phyloP scores from a whole-genome alignment of 2,113 vertebrate species.

The Myotis davidii region DNA sequence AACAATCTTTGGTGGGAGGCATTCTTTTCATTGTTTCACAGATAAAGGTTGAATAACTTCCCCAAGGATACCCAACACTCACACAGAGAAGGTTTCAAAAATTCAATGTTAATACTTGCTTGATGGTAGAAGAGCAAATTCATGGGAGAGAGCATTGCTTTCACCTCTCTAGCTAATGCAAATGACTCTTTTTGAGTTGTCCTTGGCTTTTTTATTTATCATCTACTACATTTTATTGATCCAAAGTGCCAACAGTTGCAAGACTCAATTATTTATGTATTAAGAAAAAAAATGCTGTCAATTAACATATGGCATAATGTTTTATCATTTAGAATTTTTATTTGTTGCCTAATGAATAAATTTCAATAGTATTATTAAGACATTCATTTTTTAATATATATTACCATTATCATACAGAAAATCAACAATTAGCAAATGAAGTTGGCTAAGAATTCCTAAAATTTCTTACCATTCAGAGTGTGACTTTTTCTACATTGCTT shows the following conservation, averaged over 20 bases:
- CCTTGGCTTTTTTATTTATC: background rate
- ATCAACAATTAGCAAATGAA: background rate
- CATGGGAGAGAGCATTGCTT: background rate
- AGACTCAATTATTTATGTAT: background rate
- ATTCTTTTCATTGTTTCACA: constrained; percentile 15
- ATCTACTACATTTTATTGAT: background rate
- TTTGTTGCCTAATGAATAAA: background rate
- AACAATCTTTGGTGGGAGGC: background rate
- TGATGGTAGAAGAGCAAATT: background rate
- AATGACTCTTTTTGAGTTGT: background rate
- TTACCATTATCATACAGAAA: background rate
- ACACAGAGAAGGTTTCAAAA: background rate
- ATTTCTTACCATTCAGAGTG: background rate
- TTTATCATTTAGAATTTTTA: background rate
- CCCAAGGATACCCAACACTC: background rate
- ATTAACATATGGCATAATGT: background rate
- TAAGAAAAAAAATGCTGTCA: background rate
- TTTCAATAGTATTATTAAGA: background rate
- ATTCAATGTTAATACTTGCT: background rate
- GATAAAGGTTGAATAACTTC: constrained; percentile 29
- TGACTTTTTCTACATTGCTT: background rate
- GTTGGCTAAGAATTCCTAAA: background rate
- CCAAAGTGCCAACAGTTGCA: background rate
- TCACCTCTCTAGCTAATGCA: background rate
- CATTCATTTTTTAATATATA: background rate